A percentile compares a stretch with the other conserved stretches of the same genome.
Conservation (phyloP, 2,113 vertebrate genomes). For the Morone chrysops region DNA sequence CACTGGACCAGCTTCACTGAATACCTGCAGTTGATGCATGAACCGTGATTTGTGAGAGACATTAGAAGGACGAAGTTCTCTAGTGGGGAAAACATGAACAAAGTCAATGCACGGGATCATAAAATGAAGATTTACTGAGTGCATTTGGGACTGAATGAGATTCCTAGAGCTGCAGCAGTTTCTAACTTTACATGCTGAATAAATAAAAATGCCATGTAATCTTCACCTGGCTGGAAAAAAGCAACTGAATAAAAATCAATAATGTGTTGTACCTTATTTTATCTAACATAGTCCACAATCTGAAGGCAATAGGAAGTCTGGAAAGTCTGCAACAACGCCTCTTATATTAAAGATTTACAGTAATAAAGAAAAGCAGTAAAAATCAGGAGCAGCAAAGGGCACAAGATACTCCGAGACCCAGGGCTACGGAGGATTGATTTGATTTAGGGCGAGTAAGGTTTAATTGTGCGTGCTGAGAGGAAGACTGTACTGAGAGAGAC, state of each 20-base stretch:
- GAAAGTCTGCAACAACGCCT: background rate
- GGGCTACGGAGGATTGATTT: constrained; percentile 52
- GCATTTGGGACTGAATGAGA: constrained; percentile 18
- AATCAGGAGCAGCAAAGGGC: constrained; percentile 58
- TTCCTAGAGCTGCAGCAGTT: constrained; percentile 5
- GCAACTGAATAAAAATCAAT: constrained; percentile 6
- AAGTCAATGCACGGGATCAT: constrained; percentile 23
- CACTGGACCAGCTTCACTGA: constrained; percentile 8
- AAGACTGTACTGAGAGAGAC: constrained; percentile 53
- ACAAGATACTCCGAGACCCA: constrained; percentile 24
- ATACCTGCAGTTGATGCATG: constrained; percentile 29
- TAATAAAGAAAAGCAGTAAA: constrained; percentile 61
- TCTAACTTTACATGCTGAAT: constrained; percentile 22
- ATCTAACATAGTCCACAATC: constrained; percentile 2
- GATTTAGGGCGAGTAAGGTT: constrained; percentile 66
- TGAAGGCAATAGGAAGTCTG: background rate
- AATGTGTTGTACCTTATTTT: constrained; percentile 7
- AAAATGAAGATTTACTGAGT: constrained; percentile 44
- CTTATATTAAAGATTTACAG: constrained; percentile 47
- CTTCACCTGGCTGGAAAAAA: background rate
- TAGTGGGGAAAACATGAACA: constrained; percentile 13
- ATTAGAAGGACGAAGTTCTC: constrained; percentile 28
- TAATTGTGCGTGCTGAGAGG: constrained; percentile 67
- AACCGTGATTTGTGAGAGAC: constrained; percentile 42
- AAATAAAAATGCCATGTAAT: constrained; percentile 13